Percentiles rank a stretch among this genome's conserved stretches.
Conservation (phyloP, 1,140 invertebrate species). For the Eriosoma lanigerum region DNA sequence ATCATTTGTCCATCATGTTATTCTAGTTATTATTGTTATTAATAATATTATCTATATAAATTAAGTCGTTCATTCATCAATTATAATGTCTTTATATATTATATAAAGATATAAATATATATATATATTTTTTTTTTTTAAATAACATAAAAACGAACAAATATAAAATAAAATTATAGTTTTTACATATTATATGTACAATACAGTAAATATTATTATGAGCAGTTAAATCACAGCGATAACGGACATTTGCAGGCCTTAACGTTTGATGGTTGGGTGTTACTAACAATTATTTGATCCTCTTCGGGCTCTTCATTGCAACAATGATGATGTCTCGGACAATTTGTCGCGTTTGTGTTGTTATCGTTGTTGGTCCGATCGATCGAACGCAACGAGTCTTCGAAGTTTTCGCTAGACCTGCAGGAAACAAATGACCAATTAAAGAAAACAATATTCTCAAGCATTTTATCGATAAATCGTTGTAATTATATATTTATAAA, state of each 20-base stretch:
- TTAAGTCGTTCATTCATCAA: background rate
- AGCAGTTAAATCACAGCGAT: conserved; percentile 37
- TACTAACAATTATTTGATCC: background rate
- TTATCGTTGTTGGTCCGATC: background rate
- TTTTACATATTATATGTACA: conserved; percentile 11
- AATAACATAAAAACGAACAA: no score
- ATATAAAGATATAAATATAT: background rate
- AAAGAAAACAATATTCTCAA: no score
- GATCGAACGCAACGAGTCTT: conserved; percentile 33
- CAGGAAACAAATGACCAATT: no score
- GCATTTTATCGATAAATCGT: no score
- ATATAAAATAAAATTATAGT: conserved; percentile 16
- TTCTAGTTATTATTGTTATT: no score
- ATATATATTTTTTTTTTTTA: no score
- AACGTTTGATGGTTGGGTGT: background rate
- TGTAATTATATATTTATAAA: no score
- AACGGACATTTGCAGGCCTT: conserved; percentile 35
- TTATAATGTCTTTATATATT: background rate
- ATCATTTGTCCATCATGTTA: no score
- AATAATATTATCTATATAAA: no score
- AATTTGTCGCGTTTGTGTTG: background rate
- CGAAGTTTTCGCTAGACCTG: conserved; percentile 40
- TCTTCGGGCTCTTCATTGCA: background rate
- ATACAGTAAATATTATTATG: background rate
- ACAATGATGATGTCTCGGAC: conserved; percentile 1